phyloP scores from a whole-genome alignment of 2,888 invertebrate species.

The Morinoia aosen region DNA sequence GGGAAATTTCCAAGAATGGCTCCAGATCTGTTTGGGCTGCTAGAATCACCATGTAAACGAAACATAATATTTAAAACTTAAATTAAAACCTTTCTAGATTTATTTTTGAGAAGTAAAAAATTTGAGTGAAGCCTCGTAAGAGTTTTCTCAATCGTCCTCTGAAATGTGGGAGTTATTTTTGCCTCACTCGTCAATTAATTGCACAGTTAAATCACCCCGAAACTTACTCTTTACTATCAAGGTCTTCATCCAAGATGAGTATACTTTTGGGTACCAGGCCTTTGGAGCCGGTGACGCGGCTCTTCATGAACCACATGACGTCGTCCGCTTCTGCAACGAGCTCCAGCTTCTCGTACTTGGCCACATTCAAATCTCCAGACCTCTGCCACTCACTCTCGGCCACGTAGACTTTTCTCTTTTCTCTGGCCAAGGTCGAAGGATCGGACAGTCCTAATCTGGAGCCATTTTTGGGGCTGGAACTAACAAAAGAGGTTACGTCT shows the following conservation, averaged over 20 bases:
- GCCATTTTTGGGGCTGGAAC: background rate
- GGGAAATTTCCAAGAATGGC: no score
- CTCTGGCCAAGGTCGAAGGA: background rate
- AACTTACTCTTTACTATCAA: background rate
- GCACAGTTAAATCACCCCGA: background rate
- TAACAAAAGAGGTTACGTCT: background rate
- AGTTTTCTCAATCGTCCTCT: no score
- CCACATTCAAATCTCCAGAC: background rate
- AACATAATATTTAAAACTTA: no score
- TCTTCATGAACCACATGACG: slow-evolving; percentile 19
- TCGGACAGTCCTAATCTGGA: background rate
- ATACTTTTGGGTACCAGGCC: background rate
- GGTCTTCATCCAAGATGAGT: background rate
- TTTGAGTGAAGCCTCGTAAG: no score
- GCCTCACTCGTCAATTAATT: no score
- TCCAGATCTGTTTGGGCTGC: no score
- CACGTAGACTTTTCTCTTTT: background rate
- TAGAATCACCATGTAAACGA: no score
- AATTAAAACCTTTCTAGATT: no score
- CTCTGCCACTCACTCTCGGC: background rate
- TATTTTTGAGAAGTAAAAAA: no score
- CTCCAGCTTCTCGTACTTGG: slow-evolving; percentile 31
- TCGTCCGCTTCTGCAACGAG: background rate
- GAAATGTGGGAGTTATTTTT: no score
- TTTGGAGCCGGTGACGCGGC: background rate